phyloP scores from a whole-genome alignment of 2,888 invertebrate species.

The Drosophila setosimentum region DNA sequence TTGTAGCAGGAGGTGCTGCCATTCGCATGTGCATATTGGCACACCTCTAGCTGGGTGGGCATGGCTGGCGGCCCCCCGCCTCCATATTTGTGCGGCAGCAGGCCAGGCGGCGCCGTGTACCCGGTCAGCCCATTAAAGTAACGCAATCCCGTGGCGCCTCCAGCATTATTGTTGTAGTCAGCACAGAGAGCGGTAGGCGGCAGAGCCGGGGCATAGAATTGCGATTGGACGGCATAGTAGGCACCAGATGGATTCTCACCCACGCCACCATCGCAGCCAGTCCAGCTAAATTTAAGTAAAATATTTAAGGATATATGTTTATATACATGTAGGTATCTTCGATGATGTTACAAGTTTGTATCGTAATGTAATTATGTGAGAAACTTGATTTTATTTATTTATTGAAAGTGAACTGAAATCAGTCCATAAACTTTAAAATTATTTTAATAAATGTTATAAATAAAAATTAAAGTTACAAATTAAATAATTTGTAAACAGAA shows the following conservation, averaged over 20 bases:
- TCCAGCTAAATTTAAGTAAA: conserved; percentile 47
- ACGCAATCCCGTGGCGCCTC: conserved; percentile 32
- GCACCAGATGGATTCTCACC: conserved; percentile 56
- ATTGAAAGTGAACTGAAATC: background rate
- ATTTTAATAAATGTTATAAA: background rate
- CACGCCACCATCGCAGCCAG: conserved; percentile 45
- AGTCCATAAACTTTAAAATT: background rate
- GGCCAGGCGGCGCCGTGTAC: conserved; percentile 41
- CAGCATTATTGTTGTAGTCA: conserved; percentile 57
- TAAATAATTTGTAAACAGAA: background rate
- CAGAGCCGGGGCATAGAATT: conserved; percentile 30
- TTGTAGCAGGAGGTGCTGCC: conserved; percentile 70
- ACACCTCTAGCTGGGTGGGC: conserved; percentile 52
- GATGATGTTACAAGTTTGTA: background rate
- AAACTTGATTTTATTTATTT: background rate
- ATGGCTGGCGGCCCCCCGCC: conserved; percentile 13
- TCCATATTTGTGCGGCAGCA: conserved; percentile 41
- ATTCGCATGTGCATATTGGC: conserved; percentile 69
- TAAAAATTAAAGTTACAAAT: too few species aligned
- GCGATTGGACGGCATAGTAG: conserved; percentile 35
- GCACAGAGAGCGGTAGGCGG: conserved; percentile 26
- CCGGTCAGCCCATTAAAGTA: conserved; percentile 52
- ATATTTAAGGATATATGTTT: background rate
- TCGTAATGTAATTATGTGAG: background rate
- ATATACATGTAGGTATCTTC: background rate